These are phyloP conservation scores for Neoniphon sammara DNA, from an alignment of 2,797 vertebrate genomes.

Conservation along the genomic window DNA sequence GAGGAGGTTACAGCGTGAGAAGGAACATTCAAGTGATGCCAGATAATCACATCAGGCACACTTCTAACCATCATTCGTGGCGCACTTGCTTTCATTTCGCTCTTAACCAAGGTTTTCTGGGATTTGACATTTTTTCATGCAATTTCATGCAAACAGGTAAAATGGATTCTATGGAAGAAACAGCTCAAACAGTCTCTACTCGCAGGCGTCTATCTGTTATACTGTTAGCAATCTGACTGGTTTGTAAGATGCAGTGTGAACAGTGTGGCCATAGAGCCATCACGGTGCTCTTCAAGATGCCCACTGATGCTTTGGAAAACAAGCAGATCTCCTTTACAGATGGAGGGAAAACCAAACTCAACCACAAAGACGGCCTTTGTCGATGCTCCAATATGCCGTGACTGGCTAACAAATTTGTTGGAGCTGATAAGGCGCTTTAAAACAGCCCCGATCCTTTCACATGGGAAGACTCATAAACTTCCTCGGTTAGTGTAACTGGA, in stretches of 20 bases:
- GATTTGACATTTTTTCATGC: not conserved
- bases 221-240: constrained; percentile 49
- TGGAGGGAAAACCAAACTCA: constrained; percentile 58
- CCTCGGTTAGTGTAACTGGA: constrained; percentile 74
- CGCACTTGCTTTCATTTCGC: too few relatives aligned
- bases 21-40: not conserved
- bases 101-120: constrained; percentile 11
- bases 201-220: constrained; percentile 37
- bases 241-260: constrained; percentile 45
- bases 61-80: not conserved
- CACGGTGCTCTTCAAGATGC: constrained; percentile 67
- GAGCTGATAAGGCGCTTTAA: constrained; percentile 80
- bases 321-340: constrained; percentile 74
- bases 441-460: constrained; percentile 69
- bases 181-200: not conserved
- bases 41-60: constrained; percentile 1
- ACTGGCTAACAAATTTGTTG: constrained; percentile 81
- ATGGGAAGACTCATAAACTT: constrained; percentile 75
- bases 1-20: constrained; percentile 23
- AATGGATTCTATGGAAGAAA: not conserved
- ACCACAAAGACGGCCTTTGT: constrained; percentile 83
- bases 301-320: constrained; percentile 78
- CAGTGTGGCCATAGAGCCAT: constrained; percentile 60
- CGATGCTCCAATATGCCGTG: constrained; percentile 82
- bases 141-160: constrained; percentile 1